Conservation (phyloP, 1,140 invertebrate genomes). For the Zaprionus inermis region DNA sequence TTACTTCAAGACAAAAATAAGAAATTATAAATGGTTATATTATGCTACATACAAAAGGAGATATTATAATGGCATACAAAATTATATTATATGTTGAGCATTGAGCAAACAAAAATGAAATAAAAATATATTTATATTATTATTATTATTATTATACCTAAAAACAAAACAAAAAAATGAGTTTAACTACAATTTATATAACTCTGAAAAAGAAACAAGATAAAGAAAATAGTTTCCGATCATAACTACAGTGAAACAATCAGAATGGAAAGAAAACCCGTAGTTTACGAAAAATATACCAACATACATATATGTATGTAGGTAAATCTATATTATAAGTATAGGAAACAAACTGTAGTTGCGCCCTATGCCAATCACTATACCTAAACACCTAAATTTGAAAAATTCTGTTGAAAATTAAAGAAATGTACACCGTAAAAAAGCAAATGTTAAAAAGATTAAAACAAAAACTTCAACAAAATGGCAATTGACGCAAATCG, state of each 20-base stretch:
- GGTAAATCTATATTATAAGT: slow-evolving; percentile 50
- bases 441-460: slow-evolving; percentile 11
- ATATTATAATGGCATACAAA: slow-evolving; percentile 49
- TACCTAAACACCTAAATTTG: slow-evolving; percentile 41
- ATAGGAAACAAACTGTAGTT: slow-evolving; percentile 72
- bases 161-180: slow-evolving; percentile 59
- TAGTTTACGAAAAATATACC: slow-evolving; percentile 68
- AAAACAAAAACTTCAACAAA: neutral
- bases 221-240: slow-evolving; percentile 52
- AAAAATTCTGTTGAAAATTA: slow-evolving; percentile 59
- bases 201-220: slow-evolving; percentile 46
- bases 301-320: slow-evolving; percentile 39
- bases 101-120: slow-evolving; percentile 53
- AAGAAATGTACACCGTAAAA: slow-evolving; percentile 38
- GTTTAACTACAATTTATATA: slow-evolving; percentile 77
- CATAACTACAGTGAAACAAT: slow-evolving; percentile 60
- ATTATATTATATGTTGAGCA: slow-evolving; percentile 76
- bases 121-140: slow-evolving; percentile 68
- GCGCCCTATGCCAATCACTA: slow-evolving; percentile 77
- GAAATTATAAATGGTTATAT: slow-evolving; percentile 63
- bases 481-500: neutral
- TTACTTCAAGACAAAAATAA: slow-evolving; percentile 38
- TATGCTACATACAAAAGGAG: slow-evolving; percentile 57
- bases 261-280: slow-evolving; percentile 23
- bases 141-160: slow-evolving; percentile 48